phyloP scores from a whole-genome alignment of 2,797 vertebrate genomes.

The Setipinna tenuifilis region DNA sequence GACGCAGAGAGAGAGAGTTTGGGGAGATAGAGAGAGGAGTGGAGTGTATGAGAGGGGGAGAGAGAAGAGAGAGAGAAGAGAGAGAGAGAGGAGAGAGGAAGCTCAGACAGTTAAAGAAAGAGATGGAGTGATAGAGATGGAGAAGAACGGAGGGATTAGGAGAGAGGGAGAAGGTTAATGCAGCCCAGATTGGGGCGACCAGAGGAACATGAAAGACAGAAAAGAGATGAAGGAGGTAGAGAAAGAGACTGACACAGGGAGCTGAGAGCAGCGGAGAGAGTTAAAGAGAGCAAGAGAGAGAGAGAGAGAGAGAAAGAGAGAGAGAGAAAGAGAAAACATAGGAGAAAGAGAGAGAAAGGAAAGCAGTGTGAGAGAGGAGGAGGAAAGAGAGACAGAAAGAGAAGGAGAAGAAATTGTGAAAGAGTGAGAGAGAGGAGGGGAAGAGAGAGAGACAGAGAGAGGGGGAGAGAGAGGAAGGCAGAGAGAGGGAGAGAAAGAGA shows the following conservation, averaged over 20 bases:
- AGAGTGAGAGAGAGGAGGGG: conserved; percentile 56
- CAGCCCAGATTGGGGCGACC: not conserved
- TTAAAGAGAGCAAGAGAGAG: conserved; percentile 66
- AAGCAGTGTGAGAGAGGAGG: conserved; percentile 51
- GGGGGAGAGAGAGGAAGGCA: conserved; percentile 43
- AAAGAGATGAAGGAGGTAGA: conserved; percentile 38
- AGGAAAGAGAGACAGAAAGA: conserved; percentile 65
- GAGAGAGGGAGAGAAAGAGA: conserved; percentile 57
- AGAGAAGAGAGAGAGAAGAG: conserved; percentile 42
- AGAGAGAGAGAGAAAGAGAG: conserved; percentile 45
- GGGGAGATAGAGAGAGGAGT: conserved; percentile 22
- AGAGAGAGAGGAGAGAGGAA: conserved; percentile 30
- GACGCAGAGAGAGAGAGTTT: conserved; percentile 15
- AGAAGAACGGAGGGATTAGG: conserved; percentile 14
- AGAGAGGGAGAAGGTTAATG: not conserved
- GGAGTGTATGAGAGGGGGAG: conserved; percentile 51
- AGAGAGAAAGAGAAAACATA: conserved; percentile 48
- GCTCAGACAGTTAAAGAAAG: conserved; percentile 38
- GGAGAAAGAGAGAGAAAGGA: conserved; percentile 34
- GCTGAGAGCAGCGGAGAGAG: conserved; percentile 43
- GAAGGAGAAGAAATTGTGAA: conserved; percentile 23
- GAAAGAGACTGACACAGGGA: conserved; percentile 33
- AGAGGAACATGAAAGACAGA: conserved; percentile 5
- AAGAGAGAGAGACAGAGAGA: conserved; percentile 50
- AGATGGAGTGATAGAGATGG: conserved; percentile 50